phyloP scores from a whole-genome alignment of 1,140 invertebrate genomes.

The Diprion similis region DNA sequence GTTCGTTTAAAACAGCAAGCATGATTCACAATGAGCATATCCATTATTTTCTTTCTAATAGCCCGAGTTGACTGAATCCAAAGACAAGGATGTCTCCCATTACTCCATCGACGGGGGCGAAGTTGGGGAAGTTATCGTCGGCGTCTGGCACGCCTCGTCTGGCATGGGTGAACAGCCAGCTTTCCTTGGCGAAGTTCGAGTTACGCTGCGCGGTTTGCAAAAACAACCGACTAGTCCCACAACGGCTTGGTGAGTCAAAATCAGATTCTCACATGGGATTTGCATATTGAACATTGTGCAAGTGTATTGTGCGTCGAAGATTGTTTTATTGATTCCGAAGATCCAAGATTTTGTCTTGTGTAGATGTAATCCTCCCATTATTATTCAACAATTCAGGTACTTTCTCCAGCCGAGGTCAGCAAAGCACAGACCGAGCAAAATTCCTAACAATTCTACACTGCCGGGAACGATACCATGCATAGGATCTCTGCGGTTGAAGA shows the following conservation, averaged over 20 bases:
- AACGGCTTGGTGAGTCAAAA: constrained; percentile 64
- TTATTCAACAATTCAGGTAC: constrained; percentile 67
- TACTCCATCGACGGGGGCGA: constrained; percentile 64
- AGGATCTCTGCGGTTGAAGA: constrained; percentile 82
- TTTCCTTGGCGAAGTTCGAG: constrained; percentile 86
- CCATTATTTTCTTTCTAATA: constrained; percentile 28
- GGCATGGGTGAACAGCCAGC: constrained; percentile 76
- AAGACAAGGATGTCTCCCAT: constrained; percentile 57
- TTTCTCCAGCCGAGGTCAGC: constrained; percentile 79
- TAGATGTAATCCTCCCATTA: constrained; percentile 5
- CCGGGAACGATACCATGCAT: constrained; percentile 73
- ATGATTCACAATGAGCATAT: constrained; percentile 4
- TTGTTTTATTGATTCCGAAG: constrained; percentile 6
- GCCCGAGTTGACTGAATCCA: constrained; percentile 52
- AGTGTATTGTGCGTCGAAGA: too few species aligned
- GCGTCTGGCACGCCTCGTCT: constrained; percentile 84
- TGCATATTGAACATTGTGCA: too few species aligned
- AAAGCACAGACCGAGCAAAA: constrained; percentile 65
- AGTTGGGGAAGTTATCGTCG: constrained; percentile 77
- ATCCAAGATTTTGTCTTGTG: constrained; percentile 12
- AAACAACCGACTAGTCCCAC: constrained; percentile 66
- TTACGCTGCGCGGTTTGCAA: constrained; percentile 74
- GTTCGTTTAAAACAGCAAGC: neutral
- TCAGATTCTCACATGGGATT: neutral
- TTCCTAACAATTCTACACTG: constrained; percentile 71